A percentile compares a stretch with the other conserved stretches of the same genome.
These are phyloP conservation scores for Listrodromus nycthemerus DNA, from an alignment of 2,888 invertebrate genomes.

Conservation along the genomic window DNA sequence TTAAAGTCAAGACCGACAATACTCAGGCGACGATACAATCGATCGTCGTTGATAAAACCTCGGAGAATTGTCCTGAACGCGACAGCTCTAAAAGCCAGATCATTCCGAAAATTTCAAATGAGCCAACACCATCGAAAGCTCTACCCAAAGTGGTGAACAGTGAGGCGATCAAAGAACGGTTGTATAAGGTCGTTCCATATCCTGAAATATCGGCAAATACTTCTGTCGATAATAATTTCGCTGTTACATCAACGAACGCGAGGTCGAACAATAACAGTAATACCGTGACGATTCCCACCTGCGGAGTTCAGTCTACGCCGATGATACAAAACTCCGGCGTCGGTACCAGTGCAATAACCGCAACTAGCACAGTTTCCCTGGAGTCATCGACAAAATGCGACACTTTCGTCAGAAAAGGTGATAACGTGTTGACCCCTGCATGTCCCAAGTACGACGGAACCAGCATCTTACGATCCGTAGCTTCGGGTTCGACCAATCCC, in stretches of 20 bases:
- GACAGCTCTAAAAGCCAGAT: conserved; percentile 48
- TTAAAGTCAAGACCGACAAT: conserved; percentile 79
- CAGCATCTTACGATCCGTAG: conserved; percentile 11
- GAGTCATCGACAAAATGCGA: conserved; percentile 39
- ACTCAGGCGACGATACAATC: conserved; percentile 23
- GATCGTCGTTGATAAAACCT: conserved; percentile 3
- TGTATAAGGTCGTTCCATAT: conserved; percentile 78
- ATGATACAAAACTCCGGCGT: conserved; percentile 26
- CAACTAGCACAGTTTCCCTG: conserved; percentile 18
- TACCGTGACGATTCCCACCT: conserved; percentile 21
- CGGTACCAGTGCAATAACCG: conserved; percentile 19
- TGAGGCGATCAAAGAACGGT: conserved; percentile 79
- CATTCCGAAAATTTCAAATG: conserved; percentile 64
- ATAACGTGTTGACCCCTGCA: conserved; percentile 12
- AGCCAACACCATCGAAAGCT: conserved; percentile 69
- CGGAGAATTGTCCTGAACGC: conserved; percentile 23
- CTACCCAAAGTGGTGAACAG: conserved; percentile 80
- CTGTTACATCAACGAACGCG: conserved; percentile 31
- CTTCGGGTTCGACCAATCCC: conserved; percentile 35
- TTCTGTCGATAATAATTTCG: conserved; percentile 57
- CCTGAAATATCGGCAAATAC: conserved; percentile 58
- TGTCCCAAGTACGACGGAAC: conserved; percentile 49
- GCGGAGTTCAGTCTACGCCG: conserved; percentile 41
- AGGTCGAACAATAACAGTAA: conserved; percentile 40
- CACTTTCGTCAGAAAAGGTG: conserved; percentile 37